phyloP scores from a whole-genome alignment of 35 echinoderm and acorn worm genomes.

The Heliocidaris erythrogramma region DNA sequence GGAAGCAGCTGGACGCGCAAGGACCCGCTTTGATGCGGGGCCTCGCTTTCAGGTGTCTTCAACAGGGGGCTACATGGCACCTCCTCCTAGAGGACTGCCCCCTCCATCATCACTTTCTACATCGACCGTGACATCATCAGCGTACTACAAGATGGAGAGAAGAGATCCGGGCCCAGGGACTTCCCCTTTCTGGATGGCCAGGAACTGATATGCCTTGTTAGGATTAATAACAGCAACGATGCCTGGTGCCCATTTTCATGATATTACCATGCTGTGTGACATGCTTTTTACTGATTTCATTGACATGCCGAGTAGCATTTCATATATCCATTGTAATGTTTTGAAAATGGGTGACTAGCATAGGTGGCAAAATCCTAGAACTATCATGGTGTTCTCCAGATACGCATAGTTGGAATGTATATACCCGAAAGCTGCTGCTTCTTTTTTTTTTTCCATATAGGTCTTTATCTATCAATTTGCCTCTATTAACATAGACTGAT shows the following conservation, averaged over 20 bases:
- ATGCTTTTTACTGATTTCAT: background rate
- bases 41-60: background rate
- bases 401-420: background rate
- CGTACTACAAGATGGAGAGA: slow-evolving; percentile 38
- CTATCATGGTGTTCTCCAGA: background rate
- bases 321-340: background rate
- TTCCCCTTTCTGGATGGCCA: slow-evolving; percentile 36
- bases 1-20: background rate
- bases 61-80: background rate
- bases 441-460: background rate
- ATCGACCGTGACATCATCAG: background rate
- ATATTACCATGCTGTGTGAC: background rate
- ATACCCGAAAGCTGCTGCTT: background rate
- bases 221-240: background rate
- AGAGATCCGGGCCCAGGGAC: background rate
- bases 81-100: background rate
- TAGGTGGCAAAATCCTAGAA: background rate
- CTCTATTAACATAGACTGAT: background rate
- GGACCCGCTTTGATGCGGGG: slow-evolving; percentile 4
- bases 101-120: background rate
- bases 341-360: background rate
- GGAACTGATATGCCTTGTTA: background rate
- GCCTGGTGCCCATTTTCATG: background rate
- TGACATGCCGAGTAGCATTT: too few species aligned
- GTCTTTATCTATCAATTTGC: background rate